phyloP scores from a whole-genome alignment of 2,888 invertebrate species.

The Noctua fimbriata region DNA sequence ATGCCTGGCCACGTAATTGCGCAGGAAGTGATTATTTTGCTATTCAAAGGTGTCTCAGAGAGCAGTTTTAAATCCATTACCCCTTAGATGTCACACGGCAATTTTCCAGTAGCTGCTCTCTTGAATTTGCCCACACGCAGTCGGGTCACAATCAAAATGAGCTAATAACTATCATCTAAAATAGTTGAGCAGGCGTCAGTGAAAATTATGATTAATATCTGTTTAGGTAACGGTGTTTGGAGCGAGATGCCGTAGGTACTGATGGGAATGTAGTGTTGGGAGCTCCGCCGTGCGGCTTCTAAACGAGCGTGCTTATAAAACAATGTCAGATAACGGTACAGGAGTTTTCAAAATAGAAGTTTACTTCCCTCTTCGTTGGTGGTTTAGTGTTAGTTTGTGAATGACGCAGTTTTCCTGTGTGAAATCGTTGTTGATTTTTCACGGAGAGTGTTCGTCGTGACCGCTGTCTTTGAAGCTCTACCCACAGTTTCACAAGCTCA shows the following conservation, averaged over 20 bases:
- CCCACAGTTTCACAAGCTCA: constrained; percentile 62
- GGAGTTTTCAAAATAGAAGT: constrained; percentile 41
- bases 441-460: background rate
- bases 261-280: constrained; percentile 75
- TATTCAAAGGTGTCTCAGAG: constrained; percentile 83
- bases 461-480: constrained; percentile 60
- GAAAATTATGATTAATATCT: constrained; percentile 91
- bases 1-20: constrained; percentile 75
- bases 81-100: constrained; percentile 86
- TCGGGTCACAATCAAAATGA: constrained; percentile 82
- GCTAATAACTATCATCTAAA: constrained; percentile 89
- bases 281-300: constrained; percentile 52
- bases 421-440: constrained; percentile 31
- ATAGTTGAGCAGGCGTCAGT: constrained; percentile 86
- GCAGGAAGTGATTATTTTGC: constrained; percentile 88
- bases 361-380: constrained; percentile 38
- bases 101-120: constrained; percentile 87
- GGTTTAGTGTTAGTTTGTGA: constrained; percentile 35
- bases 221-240: constrained; percentile 86
- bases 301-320: constrained; percentile 63
- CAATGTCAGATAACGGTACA: constrained; percentile 59
- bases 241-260: constrained; percentile 63
- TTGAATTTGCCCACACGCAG: constrained; percentile 85
- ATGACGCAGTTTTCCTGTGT: constrained; percentile 42
- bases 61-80: constrained; percentile 89